Conservation (phyloP, 2,888 invertebrate species). For the Catocala nupta region DNA sequence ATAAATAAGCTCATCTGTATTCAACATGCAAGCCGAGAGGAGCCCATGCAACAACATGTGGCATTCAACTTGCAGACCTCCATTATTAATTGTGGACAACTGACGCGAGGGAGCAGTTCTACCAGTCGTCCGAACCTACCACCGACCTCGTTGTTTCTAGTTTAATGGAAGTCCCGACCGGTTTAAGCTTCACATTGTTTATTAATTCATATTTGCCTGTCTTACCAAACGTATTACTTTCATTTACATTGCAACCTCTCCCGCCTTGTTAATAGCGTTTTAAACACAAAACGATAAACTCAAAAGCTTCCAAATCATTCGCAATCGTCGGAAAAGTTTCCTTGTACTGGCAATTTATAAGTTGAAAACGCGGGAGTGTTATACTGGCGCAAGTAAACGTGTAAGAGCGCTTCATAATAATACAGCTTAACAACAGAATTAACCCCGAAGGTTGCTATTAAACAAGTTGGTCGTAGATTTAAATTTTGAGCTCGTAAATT, state of each 20-base stretch:
- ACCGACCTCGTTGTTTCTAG: constrained; percentile 66
- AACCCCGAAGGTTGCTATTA: constrained; percentile 81
- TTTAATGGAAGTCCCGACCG: constrained; percentile 71
- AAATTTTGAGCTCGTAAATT: constrained; percentile 87
- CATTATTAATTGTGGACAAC: constrained; percentile 84
- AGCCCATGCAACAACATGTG: constrained; percentile 84
- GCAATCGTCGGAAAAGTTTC: constrained; percentile 48
- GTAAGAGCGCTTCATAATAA: constrained; percentile 72
- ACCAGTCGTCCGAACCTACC: constrained; percentile 53
- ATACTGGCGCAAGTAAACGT: constrained; percentile 55
- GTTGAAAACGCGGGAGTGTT: constrained; percentile 43
- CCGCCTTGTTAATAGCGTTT: constrained; percentile 23
- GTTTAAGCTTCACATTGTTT: constrained; percentile 60
- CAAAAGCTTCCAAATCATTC: constrained; percentile 50
- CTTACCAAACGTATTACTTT: constrained; percentile 44
- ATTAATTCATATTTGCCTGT: constrained; percentile 62
- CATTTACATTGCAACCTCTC: constrained; percentile 26
- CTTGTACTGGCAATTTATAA: constrained; percentile 52
- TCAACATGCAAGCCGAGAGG: constrained; percentile 77
- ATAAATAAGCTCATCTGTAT: constrained; percentile 86
- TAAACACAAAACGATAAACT: constrained; percentile 32
- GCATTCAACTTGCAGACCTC: constrained; percentile 83
- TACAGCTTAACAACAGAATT: constrained; percentile 81
- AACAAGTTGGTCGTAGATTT: constrained; percentile 85
- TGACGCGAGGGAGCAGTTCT: constrained; percentile 72